A percentile compares a stretch with the other conserved stretches of the same genome.
These are phyloP conservation scores for Laupala kohalensis DNA, from an alignment of 1,140 invertebrate species.

Conservation along the genomic window DNA sequence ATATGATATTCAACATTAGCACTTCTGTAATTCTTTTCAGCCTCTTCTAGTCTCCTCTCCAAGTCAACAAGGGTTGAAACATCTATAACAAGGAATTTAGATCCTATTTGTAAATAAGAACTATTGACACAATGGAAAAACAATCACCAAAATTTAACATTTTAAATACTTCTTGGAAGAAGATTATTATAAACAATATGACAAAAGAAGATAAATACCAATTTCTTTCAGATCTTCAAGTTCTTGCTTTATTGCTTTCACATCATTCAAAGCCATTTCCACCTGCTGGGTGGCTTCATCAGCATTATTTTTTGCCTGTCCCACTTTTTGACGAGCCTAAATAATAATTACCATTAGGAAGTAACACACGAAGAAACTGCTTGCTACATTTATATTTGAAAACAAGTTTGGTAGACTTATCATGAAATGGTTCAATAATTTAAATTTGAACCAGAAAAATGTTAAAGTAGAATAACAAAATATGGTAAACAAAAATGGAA, in stretches of 20 bases:
- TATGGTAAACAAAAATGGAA: neutral
- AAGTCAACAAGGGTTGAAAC: constrained; percentile 51
- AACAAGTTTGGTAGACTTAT: neutral
- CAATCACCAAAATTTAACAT: neutral
- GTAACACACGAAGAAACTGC: neutral
- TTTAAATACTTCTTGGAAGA: neutral
- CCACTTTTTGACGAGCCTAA: constrained; percentile 60
- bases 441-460: neutral
- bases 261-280: constrained; percentile 58
- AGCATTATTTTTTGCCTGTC: constrained; percentile 72
- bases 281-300: constrained; percentile 66
- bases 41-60: constrained; percentile 55
- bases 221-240: constrained; percentile 64
- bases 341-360: constrained; percentile 15
- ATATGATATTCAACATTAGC: constrained; percentile 66
- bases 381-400: neutral
- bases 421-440: neutral
- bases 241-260: constrained; percentile 66
- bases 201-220: constrained; percentile 28
- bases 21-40: constrained; percentile 55
- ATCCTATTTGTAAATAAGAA: neutral
- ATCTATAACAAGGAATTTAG: constrained; percentile 31
- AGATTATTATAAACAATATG: neutral
- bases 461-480: neutral
- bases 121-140: neutral